Conservation (phyloP, 2,888 invertebrate genomes). For the Lysandra bellargus region DNA sequence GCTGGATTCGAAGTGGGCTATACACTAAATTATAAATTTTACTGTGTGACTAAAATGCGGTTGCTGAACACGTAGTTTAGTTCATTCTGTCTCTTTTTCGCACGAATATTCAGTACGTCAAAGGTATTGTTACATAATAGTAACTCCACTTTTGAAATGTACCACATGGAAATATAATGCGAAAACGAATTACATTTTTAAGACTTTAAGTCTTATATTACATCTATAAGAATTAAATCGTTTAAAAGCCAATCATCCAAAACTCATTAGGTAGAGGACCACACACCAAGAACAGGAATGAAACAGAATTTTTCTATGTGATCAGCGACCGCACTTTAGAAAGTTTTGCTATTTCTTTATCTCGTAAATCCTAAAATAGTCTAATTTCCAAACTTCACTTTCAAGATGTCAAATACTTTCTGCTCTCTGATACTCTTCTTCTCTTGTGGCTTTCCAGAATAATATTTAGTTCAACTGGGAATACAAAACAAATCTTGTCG, state of each 20-base stretch:
- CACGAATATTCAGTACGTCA: not conserved
- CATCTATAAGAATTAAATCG: no score
- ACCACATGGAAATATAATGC: no score
- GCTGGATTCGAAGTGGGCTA: not conserved
- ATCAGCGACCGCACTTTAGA: not conserved
- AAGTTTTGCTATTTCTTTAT: not conserved
- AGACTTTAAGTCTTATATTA: no score
- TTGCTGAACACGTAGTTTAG: not conserved
- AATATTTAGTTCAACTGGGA: not conserved
- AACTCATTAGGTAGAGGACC: no score
- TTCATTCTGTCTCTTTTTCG: not conserved
- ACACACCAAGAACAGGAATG: no score
- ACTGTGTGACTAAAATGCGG: not conserved
- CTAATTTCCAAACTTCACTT: not conserved
- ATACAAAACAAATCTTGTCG: not conserved
- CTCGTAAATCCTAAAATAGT: not conserved
- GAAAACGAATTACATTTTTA: no score
- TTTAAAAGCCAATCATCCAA: no score
- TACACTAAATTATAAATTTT: not conserved
- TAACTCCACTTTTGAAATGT: no score
- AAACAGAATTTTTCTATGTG: not conserved
- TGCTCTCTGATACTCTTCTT: not conserved
- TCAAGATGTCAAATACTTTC: not conserved
- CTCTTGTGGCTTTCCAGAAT: not conserved
- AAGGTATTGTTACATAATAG: no score